Evolutionary conservation across 2,113 vertebrate genomes (phyloP).

Genomic region (Chinchilla lanigera): DNA sequence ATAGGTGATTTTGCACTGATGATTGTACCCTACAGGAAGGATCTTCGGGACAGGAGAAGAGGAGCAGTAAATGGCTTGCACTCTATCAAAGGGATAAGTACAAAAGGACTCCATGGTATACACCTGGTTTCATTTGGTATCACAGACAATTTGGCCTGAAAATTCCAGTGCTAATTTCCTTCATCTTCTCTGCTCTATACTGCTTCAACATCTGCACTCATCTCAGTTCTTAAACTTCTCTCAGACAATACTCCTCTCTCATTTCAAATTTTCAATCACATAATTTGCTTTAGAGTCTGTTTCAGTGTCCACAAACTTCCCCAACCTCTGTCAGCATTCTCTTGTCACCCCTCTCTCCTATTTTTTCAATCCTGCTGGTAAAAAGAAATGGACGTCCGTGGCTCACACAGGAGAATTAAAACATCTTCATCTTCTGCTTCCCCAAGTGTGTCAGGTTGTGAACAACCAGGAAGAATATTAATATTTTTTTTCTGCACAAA

Average conservation of each 20-base stretch:
- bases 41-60: too few species aligned
- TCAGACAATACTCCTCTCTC: background rate
- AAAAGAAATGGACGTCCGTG: background rate
- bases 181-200: background rate
- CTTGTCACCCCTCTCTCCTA: background rate
- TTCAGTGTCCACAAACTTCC: background rate
- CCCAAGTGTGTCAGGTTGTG: background rate
- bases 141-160: background rate
- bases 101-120: background rate
- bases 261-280: background rate
- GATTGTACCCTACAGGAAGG: background rate
- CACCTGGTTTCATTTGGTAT: background rate
- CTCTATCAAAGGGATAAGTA: background rate
- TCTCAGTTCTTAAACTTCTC: background rate
- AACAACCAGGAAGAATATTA: background rate
- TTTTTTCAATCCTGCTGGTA: background rate
- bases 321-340: background rate
- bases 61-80: background rate
- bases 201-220: background rate
- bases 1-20: background rate
- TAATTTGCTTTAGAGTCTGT: background rate
- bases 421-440: background rate
- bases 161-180: background rate
- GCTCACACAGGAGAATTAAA: background rate
- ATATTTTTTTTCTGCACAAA: background rate